A percentile compares a stretch with the other conserved stretches of the same genome.
These are phyloP conservation scores for Hemiprocne comata DNA, from an alignment of 2,113 vertebrate genomes.

Conservation along the genomic window DNA sequence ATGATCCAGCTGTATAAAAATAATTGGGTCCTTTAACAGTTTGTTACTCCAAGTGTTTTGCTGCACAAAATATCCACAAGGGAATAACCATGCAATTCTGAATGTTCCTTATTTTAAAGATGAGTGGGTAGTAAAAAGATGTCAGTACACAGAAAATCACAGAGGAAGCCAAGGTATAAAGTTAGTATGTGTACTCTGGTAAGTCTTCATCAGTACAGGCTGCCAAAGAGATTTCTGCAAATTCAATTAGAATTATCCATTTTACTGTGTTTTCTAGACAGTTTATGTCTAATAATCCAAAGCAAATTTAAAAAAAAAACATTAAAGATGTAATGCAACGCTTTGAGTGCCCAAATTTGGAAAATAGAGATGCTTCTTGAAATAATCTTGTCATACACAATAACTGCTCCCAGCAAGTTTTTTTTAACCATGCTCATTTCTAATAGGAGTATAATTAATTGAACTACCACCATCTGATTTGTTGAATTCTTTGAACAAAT, in stretches of 20 bases:
- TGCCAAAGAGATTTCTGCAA: not conserved
- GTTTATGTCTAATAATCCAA: not conserved
- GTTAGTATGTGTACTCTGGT: not conserved
- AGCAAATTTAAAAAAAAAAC: not conserved
- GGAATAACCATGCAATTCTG: not conserved
- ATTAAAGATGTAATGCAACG: not conserved
- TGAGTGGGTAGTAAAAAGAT: not conserved
- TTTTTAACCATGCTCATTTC: not conserved
- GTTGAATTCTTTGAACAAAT: slow-evolving; percentile 1
- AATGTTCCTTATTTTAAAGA: not conserved
- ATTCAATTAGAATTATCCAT: not conserved
- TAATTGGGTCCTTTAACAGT: not conserved
- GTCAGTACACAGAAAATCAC: not conserved
- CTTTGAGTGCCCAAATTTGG: not conserved
- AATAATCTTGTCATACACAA: not conserved
- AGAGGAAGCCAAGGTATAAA: not conserved
- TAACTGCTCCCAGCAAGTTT: not conserved
- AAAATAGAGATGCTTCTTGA: not conserved
- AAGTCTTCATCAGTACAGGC: not conserved
- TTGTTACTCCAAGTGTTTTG: not conserved
- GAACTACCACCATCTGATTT: not conserved
- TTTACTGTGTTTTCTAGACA: not conserved
- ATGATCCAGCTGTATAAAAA: not conserved
- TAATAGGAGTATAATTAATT: not conserved
- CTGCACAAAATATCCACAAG: not conserved